Conservation (phyloP, 2,888 invertebrate genomes). For the Galerucella nymphaeae region DNA sequence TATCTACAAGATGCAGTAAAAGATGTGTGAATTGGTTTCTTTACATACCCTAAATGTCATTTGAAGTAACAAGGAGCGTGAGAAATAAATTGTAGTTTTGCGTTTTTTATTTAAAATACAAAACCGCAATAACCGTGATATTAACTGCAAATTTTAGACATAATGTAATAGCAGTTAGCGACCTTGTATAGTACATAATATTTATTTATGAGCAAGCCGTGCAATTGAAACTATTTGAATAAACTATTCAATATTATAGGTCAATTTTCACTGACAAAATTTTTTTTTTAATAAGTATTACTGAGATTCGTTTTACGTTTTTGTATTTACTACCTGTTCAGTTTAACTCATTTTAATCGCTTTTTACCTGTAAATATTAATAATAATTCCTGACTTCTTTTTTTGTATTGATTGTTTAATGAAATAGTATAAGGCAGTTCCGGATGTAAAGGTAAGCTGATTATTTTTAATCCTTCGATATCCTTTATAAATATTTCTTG, state of each 20-base stretch:
- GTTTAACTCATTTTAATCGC: too few relatives aligned
- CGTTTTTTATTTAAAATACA: background rate
- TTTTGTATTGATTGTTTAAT: too few relatives aligned
- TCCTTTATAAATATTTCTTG: too few relatives aligned
- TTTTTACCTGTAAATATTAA: too few relatives aligned
- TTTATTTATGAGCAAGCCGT: constrained; percentile 18
- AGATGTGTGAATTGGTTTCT: background rate
- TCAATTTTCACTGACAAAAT: background rate
- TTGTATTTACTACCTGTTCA: too few relatives aligned
- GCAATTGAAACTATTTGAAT: constrained; percentile 11
- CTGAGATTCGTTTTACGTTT: too few relatives aligned
- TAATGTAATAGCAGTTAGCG: constrained; percentile 17
- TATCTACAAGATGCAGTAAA: background rate
- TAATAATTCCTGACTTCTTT: too few relatives aligned
- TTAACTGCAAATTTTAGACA: constrained; percentile 15
- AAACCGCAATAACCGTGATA: constrained; percentile 13
- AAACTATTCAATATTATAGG: background rate
- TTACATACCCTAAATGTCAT: background rate
- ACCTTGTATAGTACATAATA: too few relatives aligned
- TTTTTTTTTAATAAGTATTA: too few relatives aligned
- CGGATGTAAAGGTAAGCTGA: too few relatives aligned
- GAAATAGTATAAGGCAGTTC: too few relatives aligned
- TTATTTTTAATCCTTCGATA: too few relatives aligned
- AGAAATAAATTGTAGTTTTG: constrained; percentile 5
- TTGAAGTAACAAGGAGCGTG: background rate